Evolutionary conservation across 2,888 invertebrate species (phyloP).

Genomic region (Bugulina stolonifera): DNA sequence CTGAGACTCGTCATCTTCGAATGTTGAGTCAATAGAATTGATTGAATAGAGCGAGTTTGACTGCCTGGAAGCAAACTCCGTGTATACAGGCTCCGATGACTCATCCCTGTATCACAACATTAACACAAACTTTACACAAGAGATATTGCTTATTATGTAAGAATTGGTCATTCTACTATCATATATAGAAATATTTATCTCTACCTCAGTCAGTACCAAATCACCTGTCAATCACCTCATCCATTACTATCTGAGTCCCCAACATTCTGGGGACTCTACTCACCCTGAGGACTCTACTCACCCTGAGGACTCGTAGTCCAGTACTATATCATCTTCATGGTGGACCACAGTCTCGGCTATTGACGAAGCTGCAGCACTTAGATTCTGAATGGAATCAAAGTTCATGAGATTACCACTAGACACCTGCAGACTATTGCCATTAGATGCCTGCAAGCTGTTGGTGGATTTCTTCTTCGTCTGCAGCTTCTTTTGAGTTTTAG

Average conservation of each 20-base stretch:
- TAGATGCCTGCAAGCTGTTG: not conserved
- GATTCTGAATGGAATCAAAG: constrained; percentile 20
- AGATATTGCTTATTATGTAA: no score
- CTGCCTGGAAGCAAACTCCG: not conserved
- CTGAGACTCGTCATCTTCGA: constrained; percentile 57
- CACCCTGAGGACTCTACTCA: no score
- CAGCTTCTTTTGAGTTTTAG: not conserved
- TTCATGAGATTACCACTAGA: constrained; percentile 13
- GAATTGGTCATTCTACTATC: no score
- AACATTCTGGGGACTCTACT: no score
- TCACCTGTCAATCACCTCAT: no score
- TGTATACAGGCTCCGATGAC: constrained; percentile 17
- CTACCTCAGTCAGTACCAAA: no score
- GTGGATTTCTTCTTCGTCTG: not conserved
- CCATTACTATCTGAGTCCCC: not conserved
- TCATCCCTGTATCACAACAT: no score
- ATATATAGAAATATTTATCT: no score
- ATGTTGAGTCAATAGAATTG: constrained; percentile 1
- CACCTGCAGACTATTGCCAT: not conserved
- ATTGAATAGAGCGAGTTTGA: constrained; percentile 12
- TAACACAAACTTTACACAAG: no score
- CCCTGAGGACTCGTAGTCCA: constrained; percentile 20
- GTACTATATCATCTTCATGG: not conserved
- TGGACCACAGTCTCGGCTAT: constrained; percentile 1
- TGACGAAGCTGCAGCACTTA: not conserved